phyloP scores from a whole-genome alignment of 1,140 invertebrate species.

The Choristoneura fumiferana region DNA sequence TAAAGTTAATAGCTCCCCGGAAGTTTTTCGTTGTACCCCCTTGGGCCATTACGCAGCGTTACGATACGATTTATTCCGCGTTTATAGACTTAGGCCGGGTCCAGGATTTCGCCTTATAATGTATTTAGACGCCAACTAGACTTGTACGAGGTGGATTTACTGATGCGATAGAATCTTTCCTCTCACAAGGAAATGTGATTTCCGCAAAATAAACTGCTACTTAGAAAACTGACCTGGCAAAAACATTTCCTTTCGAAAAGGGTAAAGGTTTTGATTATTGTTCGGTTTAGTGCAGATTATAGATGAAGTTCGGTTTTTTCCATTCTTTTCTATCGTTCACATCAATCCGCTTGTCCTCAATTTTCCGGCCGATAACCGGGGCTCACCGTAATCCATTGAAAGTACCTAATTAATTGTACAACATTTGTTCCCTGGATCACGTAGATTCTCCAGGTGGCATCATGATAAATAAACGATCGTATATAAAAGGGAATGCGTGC shows the following conservation, averaged over 20 bases:
- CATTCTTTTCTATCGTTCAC: background rate
- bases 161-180: constrained; percentile 34
- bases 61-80: constrained; percentile 64
- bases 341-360: constrained; percentile 40
- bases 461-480: constrained; percentile 39
- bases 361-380: constrained; percentile 44
- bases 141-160: constrained; percentile 48
- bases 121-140: constrained; percentile 52
- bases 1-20: constrained; percentile 65
- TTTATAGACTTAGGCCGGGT: constrained; percentile 59
- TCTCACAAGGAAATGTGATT: constrained; percentile 11
- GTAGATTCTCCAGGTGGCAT: constrained; percentile 45
- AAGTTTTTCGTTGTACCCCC: constrained; percentile 68
- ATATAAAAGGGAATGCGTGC: constrained; percentile 34
- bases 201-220: background rate
- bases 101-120: constrained; percentile 42
- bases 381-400: constrained; percentile 36
- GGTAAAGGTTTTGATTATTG: background rate
- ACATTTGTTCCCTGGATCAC: constrained; percentile 49
- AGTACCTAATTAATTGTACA: constrained; percentile 49
- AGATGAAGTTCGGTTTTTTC: background rate
- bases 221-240: constrained; percentile 4
- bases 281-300: too few relatives aligned
- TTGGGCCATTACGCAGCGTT: constrained; percentile 59
- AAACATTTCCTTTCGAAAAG: background rate